phyloP scores from a whole-genome alignment of 2,888 invertebrate species.

The Steromphala cineraria region DNA sequence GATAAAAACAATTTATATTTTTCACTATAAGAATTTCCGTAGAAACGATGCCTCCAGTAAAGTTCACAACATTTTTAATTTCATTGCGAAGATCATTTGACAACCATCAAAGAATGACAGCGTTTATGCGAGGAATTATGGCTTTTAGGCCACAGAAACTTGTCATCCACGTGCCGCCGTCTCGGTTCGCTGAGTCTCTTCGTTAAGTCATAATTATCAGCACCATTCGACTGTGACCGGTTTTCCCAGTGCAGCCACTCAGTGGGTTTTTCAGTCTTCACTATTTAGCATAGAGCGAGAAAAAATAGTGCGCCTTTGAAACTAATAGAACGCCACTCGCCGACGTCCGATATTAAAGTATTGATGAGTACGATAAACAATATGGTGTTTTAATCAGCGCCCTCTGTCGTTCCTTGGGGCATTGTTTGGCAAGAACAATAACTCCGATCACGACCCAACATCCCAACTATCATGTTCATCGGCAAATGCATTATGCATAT shows the following conservation, averaged over 20 bases:
- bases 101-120: too few species aligned
- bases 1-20: too few species aligned
- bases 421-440: background rate
- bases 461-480: background rate
- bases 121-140: too few species aligned
- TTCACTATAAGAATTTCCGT: too few species aligned
- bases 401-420: background rate
- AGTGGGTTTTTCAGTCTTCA: background rate
- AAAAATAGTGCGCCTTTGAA: constrained; percentile 12
- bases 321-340: background rate
- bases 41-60: too few species aligned
- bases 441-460: background rate
- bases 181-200: too few species aligned
- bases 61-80: too few species aligned
- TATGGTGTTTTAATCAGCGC: background rate
- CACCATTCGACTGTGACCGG: background rate
- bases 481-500: too few species aligned
- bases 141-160: too few species aligned
- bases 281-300: background rate
- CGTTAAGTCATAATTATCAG: background rate
- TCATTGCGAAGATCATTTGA: too few species aligned
- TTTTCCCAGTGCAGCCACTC: background rate
- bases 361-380: constrained; percentile 22
- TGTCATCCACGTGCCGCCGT: too few species aligned
- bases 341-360: constrained; percentile 5